phyloP scores from a whole-genome alignment of 2,888 invertebrate genomes.

The Tenthredo amoena region DNA sequence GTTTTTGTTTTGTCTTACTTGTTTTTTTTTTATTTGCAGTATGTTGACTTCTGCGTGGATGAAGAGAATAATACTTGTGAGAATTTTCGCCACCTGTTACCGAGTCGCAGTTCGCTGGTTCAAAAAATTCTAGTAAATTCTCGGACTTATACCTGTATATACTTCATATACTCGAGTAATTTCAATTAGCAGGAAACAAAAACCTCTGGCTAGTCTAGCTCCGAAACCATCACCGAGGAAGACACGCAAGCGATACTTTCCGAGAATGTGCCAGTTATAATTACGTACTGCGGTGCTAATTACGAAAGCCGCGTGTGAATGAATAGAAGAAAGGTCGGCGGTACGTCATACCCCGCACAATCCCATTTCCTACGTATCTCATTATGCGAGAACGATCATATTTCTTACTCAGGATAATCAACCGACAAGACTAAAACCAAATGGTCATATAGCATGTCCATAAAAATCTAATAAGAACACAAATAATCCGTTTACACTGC shows the following conservation, averaged over 20 bases:
- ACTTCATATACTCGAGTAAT: slow-evolving; percentile 9
- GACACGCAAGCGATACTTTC: slow-evolving; percentile 37
- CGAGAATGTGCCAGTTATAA: slow-evolving; percentile 40
- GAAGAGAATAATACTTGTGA: background rate
- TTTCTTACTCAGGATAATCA: background rate
- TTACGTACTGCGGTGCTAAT: slow-evolving; percentile 39
- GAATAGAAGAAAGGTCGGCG: slow-evolving; percentile 39
- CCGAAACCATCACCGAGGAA: slow-evolving; percentile 2
- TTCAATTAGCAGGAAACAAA: slow-evolving; percentile 39
- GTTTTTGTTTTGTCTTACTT: background rate
- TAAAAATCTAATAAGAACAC: background rate
- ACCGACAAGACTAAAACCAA: background rate
- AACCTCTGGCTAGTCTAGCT: background rate
- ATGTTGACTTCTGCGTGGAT: background rate
- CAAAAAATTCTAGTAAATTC: background rate
- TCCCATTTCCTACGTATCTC: slow-evolving; percentile 35
- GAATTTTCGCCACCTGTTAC: background rate
- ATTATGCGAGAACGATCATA: background rate
- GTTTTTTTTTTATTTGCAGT: background rate
- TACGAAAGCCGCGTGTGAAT: slow-evolving; percentile 46
- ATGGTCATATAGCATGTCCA: background rate
- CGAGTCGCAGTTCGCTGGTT: background rate
- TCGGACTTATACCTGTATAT: background rate
- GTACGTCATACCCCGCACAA: background rate
- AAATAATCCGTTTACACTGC: background rate